Evolutionary conservation across 1,140 invertebrate species (phyloP).

Genomic region (Pogonomyrmex californicus): DNA sequence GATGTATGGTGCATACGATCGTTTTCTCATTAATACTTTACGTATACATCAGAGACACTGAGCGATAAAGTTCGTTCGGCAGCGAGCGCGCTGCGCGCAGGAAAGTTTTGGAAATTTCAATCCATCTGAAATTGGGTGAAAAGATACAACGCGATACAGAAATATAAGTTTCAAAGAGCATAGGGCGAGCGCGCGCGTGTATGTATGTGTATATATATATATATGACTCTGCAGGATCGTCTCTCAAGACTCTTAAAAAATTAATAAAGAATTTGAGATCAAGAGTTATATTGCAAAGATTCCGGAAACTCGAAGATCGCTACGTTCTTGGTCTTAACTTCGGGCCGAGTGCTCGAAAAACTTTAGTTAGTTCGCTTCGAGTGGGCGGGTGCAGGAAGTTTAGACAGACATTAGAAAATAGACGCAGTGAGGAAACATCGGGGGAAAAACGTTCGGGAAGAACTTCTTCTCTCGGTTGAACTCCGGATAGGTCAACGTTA

Average conservation of each 20-base stretch:
- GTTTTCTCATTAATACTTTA: conserved; percentile 45
- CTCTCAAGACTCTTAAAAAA: conserved; percentile 56
- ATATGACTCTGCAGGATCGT: not conserved
- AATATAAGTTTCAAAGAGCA: conserved; percentile 25
- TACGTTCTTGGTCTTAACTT: conserved; percentile 64
- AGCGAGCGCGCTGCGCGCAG: not conserved
- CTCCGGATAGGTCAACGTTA: conserved; percentile 38
- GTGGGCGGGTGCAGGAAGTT: conserved; percentile 57
- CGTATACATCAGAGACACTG: conserved; percentile 18
- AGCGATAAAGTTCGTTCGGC: conserved; percentile 59
- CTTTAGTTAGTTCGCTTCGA: conserved; percentile 56
- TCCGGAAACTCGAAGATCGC: conserved; percentile 36
- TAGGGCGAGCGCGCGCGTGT: not conserved
- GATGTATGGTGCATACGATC: not conserved
- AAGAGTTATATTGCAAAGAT: conserved; percentile 29
- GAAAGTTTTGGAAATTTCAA: conserved; percentile 67
- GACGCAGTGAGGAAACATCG: conserved; percentile 23
- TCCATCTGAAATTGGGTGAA: conserved; percentile 67
- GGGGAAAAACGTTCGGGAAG: conserved; percentile 37
- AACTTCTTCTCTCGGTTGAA: conserved; percentile 63
- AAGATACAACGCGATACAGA: conserved; percentile 57
- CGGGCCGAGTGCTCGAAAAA: conserved; percentile 53
- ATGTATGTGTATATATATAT: conserved; percentile 25
- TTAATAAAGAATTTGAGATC: conserved; percentile 72
- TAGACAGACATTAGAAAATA: conserved; percentile 67